A percentile compares a stretch with the other conserved stretches of the same genome.
Evolutionary conservation across 2,113 vertebrate species (phyloP).

Genomic region (Crotophaga sulcirostris): DNA sequence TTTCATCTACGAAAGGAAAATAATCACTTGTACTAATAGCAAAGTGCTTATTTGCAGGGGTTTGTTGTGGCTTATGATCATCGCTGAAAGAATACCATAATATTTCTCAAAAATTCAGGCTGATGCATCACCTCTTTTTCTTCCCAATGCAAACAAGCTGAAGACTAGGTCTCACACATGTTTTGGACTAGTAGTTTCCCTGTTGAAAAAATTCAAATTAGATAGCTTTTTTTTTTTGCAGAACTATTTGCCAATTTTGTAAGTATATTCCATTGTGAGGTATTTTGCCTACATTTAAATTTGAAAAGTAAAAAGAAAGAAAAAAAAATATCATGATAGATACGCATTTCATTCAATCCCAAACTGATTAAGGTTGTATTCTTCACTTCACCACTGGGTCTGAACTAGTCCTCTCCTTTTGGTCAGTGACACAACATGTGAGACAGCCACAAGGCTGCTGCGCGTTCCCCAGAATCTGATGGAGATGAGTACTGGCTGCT

Average conservation of each 20-base stretch:
- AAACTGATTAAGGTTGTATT: not conserved
- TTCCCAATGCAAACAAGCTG: not conserved
- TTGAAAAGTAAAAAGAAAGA: not conserved
- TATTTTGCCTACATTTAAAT: not conserved
- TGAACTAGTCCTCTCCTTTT: not conserved
- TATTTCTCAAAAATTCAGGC: not conserved
- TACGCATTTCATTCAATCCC: not conserved
- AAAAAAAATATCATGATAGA: not conserved
- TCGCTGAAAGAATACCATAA: not conserved
- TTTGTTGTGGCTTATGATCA: not conserved
- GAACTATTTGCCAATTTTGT: not conserved
- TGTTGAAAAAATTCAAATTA: not conserved
- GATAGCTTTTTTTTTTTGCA: not conserved
- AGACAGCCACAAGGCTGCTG: not conserved
- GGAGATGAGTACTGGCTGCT: too few species aligned
- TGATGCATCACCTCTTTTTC: not conserved
- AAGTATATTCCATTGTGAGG: not conserved
- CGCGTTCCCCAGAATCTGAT: not conserved
- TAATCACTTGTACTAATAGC: not conserved
- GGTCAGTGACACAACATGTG: accelerated
- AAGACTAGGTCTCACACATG: not conserved
- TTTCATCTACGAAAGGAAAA: not conserved
- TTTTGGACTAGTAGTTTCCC: not conserved
- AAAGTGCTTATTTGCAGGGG: not conserved
- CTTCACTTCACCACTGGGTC: not conserved